Evolutionary conservation across 2,797 vertebrate species (phyloP), one percentile per base, ranked within the genome.

Genomic region (Siniperca obscura): DNA sequence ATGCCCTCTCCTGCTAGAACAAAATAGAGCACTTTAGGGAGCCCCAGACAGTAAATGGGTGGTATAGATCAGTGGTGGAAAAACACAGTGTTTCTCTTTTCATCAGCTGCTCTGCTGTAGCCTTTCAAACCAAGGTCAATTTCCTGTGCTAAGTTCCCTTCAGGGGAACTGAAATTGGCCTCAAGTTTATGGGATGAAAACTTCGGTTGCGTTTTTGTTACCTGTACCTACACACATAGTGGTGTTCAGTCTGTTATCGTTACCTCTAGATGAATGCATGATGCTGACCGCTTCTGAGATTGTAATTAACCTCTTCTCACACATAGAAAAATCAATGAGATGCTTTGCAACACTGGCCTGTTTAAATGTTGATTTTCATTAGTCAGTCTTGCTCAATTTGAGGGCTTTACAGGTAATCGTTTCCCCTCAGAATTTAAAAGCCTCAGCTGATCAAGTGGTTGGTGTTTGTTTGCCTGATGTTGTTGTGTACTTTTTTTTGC

Each of bases 271-370:
- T 16, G 48, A 88, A 81, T 66, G 76, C 60, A 44, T 27, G 16
- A 9, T 0, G n/a, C 79, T 80, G 84, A 86, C 87, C 42, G 42
- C 79, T 55, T 87, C 76, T 30, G 85, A 75, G 82, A 83, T 84
- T 78, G 70, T 90, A 93, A 94, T 94, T 94, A 93, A 92, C 93
- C 90, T 93, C 77, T 44, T 77, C 78, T 87, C 85, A 36, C 70
- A 4, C 7, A 25, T 67, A 60, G 77, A 48, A 66, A 87, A 92
- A 91, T 95, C 93, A 81, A 92, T 92, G 67, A 59, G 60, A 74
- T 74, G 82, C 81, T 87, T 78, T 71, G 87, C 90, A 55, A 52
- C 74, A 70, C 25, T 42, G 77, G 71, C 44, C 74, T 78, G 80
- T 85, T 89, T 81, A 62, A 65, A 82, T 84, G 83, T 75, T 55